Evolutionary conservation across 2,113 vertebrate genomes (phyloP), one percentile per base, ranked within the genome.

Genomic region (Xerus inauris): DNA sequence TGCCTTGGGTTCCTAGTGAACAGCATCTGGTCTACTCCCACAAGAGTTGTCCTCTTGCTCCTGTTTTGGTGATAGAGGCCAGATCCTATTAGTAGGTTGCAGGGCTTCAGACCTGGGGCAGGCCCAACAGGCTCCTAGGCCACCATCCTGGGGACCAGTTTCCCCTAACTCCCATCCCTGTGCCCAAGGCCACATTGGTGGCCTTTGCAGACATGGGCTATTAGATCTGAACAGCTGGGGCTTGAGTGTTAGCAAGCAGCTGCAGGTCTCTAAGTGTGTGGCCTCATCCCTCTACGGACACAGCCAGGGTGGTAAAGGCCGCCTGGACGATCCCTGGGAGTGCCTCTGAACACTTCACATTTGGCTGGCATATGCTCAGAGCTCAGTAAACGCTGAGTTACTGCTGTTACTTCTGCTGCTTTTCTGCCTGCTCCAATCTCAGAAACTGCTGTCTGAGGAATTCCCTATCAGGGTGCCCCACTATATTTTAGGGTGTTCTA

Each of bases 341-440:
- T 4, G 17, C 1, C 1, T 8, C 14, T 3, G 35, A 49, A 71
- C 28, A 0, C 22, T 6, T 1, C 10, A 6, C 32, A 6, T 3
- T 28, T 35, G 1, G 13, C 12, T 3, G 26, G n/a, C 11, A 3
- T 1, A 0, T 2, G 2, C 2, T 4, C 24, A 30, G 10, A 19
- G 11, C 6, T 10, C 28, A 9, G 6, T 0, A 4, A n/a, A 0
- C 1, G 0, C n/a, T 11, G 0, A 1, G 13, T 7, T 57, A 3
- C 20, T 10, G 19, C 3, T 0, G 0, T 26, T 8, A 35, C 20
- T 28, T 35, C 3, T 0, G 45, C 3, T 2, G 4, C 30, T 14
- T 0, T 11, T 17, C 71, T 13, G 38, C 45, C 69, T 12, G 9
- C n/a, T 3, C 2, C 14, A 4, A 2, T 20, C 54, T 22, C 54